Evolutionary conservation across 2,797 vertebrate genomes (phyloP).

Genomic region (Coregonus sp.): DNA sequence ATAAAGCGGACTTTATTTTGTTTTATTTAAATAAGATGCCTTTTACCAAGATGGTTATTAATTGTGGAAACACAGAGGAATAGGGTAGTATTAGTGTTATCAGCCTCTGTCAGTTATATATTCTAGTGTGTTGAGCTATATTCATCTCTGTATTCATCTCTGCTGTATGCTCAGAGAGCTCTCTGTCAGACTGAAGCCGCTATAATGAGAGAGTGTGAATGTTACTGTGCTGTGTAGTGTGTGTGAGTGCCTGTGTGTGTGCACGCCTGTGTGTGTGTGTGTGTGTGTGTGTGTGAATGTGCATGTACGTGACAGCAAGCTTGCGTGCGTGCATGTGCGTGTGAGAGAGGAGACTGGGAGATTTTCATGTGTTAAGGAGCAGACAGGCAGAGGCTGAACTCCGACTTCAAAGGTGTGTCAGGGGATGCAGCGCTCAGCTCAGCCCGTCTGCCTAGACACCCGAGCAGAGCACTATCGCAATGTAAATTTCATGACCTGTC

Average conservation of each 20-base stretch:
- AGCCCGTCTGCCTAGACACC: conserved; percentile 41
- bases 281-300: conserved; percentile 21
- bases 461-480: conserved; percentile 51
- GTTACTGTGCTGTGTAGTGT: conserved; percentile 39
- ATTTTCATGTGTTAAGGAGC: conserved; percentile 51
- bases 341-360: conserved; percentile 33
- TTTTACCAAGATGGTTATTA: neutral
- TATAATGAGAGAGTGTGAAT: conserved; percentile 33
- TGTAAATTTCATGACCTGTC: conserved; percentile 38
- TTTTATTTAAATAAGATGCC: neutral
- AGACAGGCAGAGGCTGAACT: conserved; percentile 49
- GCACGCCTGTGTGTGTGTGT: conserved; percentile 8
- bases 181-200: conserved; percentile 21
- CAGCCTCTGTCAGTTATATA: neutral
- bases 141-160: neutral
- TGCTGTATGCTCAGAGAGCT: neutral
- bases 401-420: conserved; percentile 69
- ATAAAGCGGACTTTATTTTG: neutral
- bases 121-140: neutral
- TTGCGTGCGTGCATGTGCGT: no score
- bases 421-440: conserved; percentile 40
- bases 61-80: neutral
- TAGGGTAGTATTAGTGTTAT: neutral
- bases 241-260: conserved; percentile 10
- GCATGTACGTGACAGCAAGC: neutral